These are phyloP conservation scores for Drosophila paracracens DNA, from an alignment of 2,888 invertebrate genomes.

Conservation along the genomic window DNA sequence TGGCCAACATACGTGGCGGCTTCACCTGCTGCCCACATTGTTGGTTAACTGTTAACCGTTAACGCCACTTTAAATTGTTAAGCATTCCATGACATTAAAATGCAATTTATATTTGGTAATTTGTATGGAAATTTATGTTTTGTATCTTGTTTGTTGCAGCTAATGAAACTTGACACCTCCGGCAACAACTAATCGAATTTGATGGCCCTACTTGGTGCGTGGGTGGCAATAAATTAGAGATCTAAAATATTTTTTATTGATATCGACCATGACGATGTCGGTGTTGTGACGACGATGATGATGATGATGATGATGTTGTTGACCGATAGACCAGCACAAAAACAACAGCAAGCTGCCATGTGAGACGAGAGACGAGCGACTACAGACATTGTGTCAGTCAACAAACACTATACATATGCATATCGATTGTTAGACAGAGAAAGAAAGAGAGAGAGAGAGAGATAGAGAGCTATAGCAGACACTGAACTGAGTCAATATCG, in stretches of 20 bases:
- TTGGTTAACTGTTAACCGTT: constrained; percentile 15
- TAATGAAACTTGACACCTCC: constrained; percentile 69
- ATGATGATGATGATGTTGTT: constrained; percentile 28
- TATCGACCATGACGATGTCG: constrained; percentile 24
- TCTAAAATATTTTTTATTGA: constrained; percentile 45
- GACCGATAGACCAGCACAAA: constrained; percentile 48
- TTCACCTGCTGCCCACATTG: constrained; percentile 54
- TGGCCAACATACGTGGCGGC: background rate
- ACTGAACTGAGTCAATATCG: constrained; percentile 10
- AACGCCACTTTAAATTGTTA: constrained; percentile 46
- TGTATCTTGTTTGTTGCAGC: constrained; percentile 67
- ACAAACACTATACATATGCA: constrained; percentile 22
- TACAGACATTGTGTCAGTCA: constrained; percentile 5
- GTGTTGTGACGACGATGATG: constrained; percentile 10
- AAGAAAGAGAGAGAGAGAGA: background rate
- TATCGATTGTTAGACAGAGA: constrained; percentile 14
- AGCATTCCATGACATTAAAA: constrained; percentile 46
- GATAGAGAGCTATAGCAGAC: background rate
- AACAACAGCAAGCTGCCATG: constrained; percentile 34
- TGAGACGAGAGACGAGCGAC: constrained; percentile 20
- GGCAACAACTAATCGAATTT: constrained; percentile 24
- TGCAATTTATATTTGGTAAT: constrained; percentile 7
- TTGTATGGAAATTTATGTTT: constrained; percentile 4
- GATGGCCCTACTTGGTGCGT: constrained; percentile 48
- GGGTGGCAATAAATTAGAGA: constrained; percentile 56